Base-by-base conservation (phyloP, 2,113 vertebrate genomes). In the Ceyx cyanopectus region DNA sequence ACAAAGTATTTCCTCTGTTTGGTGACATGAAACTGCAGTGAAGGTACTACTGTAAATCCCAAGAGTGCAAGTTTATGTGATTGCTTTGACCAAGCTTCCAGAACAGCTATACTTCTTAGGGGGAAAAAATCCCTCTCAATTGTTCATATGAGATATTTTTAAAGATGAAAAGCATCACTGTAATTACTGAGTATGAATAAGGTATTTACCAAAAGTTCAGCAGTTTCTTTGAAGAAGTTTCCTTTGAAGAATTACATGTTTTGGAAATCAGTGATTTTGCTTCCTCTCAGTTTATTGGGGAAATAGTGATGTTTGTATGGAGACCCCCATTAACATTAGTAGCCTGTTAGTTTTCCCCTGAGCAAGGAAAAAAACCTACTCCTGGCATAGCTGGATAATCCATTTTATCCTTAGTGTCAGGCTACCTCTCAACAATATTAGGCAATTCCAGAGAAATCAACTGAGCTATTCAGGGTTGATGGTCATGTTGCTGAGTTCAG, bases 1-100 rank as follows among this genome's bases (percentile, higher is more conserved):
- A 96, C 32, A 72, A 97, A 92, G 90, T 50, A 95, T 96, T 97
- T 96, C 95, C 93, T 96, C 68, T 46, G 79, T 93, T 96, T 79
- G 89, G 82, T 96, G 96, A 97, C 80, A 93, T 76, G 90, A 95
- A 97, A 93, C 57, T 24, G 7, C 80, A 60, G 46, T 41, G 62
- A 90, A 95, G 79, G 63, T 88, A 94, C 58, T 89, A 91, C 40
- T 69, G 72, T 46, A 93, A 89, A 90, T 73, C 69, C 61, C 69
- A n/a, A 60, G 50, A 74, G 46, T 13, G 34, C 3, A 23, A 84
- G 73, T 88, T 86, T 69, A 92, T 4, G 14, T 3, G 23, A 83
- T 69, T 81, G 57, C 41, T 51, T 90, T 82, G 41, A 66, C 20
- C 89, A 40, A 91, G 81, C 41, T 89, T 93, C 4, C 23, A 87